Conservation (phyloP, 2,113 vertebrate species). For the Glaucidium brasilianum region DNA sequence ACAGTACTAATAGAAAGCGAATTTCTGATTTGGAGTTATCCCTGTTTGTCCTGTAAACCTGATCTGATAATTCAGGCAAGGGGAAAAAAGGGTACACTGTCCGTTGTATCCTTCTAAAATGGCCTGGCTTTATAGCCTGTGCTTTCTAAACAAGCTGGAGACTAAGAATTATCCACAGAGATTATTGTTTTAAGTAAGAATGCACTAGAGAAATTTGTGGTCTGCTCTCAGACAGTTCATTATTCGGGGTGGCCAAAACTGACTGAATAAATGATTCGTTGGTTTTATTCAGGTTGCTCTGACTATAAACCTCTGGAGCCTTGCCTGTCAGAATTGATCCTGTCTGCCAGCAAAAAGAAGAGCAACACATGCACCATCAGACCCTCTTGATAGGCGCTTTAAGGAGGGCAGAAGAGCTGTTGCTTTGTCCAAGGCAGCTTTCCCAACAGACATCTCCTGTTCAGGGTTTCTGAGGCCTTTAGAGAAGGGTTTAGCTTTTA, state of each 20-base stretch:
- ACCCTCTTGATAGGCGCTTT: accelerated
- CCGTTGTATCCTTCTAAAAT: not conserved
- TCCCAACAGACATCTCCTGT: not conserved
- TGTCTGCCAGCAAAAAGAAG: not conserved
- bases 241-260: not conserved
- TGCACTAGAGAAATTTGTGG: not conserved
- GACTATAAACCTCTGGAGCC: not conserved
- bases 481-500: not conserved
- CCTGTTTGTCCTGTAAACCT: not conserved
- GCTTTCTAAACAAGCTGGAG: not conserved
- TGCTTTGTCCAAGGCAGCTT: not conserved
- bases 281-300: not conserved
- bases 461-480: not conserved
- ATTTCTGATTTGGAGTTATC: not conserved
- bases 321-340: not conserved
- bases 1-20: not conserved
- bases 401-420: not conserved
- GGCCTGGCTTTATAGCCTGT: not conserved
- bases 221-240: not conserved
- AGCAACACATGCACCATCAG: accelerated
- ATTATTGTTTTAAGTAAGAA: not conserved
- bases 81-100: not conserved
- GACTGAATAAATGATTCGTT: not conserved
- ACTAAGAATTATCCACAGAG: not conserved
- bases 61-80: not conserved